These are phyloP conservation scores for Archips crataeganus DNA, from an alignment of 2,888 invertebrate species.

Conservation along the genomic window DNA sequence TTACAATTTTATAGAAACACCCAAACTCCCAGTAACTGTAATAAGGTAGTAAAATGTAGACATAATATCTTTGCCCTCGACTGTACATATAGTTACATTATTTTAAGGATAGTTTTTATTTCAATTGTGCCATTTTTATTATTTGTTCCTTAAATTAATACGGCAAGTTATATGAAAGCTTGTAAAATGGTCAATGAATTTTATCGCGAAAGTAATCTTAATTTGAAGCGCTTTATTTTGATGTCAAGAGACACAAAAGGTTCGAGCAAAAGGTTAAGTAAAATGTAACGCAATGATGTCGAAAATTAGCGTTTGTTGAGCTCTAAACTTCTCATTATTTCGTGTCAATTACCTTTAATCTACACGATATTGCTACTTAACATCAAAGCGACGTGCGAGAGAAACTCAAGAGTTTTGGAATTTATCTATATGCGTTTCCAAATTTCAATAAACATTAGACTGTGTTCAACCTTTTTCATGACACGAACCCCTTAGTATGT, in stretches of 20 bases:
- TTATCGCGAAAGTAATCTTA: neutral
- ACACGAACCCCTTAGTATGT: too few relatives aligned
- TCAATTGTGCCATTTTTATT: too few relatives aligned
- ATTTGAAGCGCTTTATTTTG: neutral
- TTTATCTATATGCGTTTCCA: neutral
- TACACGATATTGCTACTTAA: slow-evolving; percentile 3
- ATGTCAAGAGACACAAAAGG: neutral
- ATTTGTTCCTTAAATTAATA: too few relatives aligned
- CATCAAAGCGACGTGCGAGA: neutral
- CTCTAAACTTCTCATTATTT: slow-evolving; percentile 5
- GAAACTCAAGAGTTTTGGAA: neutral
- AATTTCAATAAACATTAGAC: neutral
- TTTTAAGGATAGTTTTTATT: too few relatives aligned
- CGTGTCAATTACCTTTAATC: slow-evolving; percentile 15
- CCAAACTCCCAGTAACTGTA: too few relatives aligned
- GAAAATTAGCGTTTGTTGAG: neutral
- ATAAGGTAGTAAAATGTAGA: too few relatives aligned
- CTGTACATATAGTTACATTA: too few relatives aligned
- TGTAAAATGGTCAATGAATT: neutral
- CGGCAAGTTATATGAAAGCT: neutral
- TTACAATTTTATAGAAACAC: too few relatives aligned
- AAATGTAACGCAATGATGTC: neutral
- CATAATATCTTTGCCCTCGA: too few relatives aligned
- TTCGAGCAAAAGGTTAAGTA: neutral
- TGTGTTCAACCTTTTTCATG: too few relatives aligned